phyloP scores from a whole-genome alignment of 2,888 invertebrate genomes.

The Hydrotaea cyrtoneurina region DNA sequence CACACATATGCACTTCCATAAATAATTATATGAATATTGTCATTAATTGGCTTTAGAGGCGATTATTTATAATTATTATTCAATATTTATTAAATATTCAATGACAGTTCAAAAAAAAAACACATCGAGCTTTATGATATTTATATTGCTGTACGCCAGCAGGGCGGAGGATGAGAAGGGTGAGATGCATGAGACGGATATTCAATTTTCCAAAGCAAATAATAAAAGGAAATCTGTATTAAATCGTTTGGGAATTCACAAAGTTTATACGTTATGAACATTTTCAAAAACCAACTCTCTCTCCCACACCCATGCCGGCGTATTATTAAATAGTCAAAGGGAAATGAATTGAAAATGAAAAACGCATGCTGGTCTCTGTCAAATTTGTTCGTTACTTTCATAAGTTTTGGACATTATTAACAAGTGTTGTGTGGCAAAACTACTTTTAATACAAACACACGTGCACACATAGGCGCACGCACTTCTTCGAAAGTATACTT shows the following conservation, averaged over 20 bases:
- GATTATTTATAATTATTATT: conserved; percentile 32
- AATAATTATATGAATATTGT: conserved; percentile 30
- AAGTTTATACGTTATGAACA: too few relatives aligned
- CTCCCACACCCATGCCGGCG: too few relatives aligned
- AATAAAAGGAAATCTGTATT: too few relatives aligned
- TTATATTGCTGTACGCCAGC: too few relatives aligned
- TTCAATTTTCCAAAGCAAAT: too few relatives aligned
- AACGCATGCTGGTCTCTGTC: too few relatives aligned
- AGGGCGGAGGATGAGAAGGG: too few relatives aligned
- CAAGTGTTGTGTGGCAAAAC: conserved; percentile 50
- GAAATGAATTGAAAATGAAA: too few relatives aligned
- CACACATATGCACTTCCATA: neutral
- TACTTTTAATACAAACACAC: neutral
- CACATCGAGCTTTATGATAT: neutral
- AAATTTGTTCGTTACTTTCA: conserved; percentile 1
- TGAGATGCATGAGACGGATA: too few relatives aligned
- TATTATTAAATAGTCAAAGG: too few relatives aligned
- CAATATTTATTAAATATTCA: conserved; percentile 32
- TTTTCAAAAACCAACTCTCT: too few relatives aligned
- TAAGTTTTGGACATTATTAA: conserved; percentile 55
- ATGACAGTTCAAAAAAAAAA: neutral
- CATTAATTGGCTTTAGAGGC: conserved; percentile 24
- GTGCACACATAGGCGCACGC: neutral
- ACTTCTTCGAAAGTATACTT: conserved; percentile 11
- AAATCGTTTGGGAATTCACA: too few relatives aligned